Evolutionary conservation across 2,113 vertebrate species (phyloP).

Genomic region (Podarcis raffonei): DNA sequence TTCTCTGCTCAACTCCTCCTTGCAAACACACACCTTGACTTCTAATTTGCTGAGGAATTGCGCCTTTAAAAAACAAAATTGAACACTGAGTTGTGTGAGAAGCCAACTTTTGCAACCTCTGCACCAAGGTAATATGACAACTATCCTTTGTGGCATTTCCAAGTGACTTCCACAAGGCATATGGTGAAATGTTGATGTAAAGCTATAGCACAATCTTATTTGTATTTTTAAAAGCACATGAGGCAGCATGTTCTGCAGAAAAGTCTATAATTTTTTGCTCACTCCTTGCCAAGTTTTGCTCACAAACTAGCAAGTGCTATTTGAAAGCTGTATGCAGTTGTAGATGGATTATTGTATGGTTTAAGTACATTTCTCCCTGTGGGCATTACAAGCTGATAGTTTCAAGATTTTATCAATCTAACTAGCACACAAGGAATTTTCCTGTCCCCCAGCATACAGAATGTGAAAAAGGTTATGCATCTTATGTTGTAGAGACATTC

Average conservation of each 20-base stretch:
- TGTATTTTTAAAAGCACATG: not conserved
- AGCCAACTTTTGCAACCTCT: no score
- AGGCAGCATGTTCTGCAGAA: not conserved
- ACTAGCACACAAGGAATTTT: not conserved
- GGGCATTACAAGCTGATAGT: not conserved
- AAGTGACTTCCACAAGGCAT: not conserved
- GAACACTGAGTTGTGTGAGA: not conserved
- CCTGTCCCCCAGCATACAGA: rapidly evolving
- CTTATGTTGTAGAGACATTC: constrained; percentile 39
- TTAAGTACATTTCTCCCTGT: not conserved
- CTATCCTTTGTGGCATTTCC: not conserved
- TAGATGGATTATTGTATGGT: not conserved
- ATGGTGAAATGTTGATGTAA: not conserved
- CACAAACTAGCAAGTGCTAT: not conserved
- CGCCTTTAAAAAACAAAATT: not conserved
- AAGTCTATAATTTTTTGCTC: not conserved
- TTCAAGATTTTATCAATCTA: not conserved
- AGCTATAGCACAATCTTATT: not conserved
- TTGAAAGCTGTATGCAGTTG: not conserved
- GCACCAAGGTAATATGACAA: not conserved
- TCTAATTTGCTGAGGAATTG: not conserved
- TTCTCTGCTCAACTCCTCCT: not conserved
- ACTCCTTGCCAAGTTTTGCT: not conserved
- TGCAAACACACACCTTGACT: not conserved
- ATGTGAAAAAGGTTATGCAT: not conserved